Conservation (phyloP, 2,888 invertebrate genomes). For the Netelia inedita region DNA sequence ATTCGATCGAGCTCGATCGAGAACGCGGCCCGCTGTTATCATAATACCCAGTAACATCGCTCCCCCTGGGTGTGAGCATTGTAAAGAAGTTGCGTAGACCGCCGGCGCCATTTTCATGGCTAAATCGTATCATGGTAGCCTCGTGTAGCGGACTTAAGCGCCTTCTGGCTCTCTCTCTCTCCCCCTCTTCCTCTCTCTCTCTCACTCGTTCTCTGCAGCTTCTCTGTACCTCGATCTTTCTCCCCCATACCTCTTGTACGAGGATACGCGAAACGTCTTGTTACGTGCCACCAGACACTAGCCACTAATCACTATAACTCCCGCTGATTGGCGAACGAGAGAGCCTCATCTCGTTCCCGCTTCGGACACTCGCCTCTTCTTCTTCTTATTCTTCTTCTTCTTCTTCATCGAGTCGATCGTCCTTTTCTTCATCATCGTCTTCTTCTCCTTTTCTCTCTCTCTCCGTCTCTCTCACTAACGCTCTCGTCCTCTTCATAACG, state of each 20-base stretch:
- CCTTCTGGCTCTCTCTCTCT: slow-evolving; percentile 47
- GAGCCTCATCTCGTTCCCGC: slow-evolving; percentile 64
- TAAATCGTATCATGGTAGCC: slow-evolving; percentile 65
- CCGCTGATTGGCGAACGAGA: slow-evolving; percentile 68
- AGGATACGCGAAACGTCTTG: slow-evolving; percentile 61
- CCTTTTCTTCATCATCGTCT: slow-evolving; percentile 31
- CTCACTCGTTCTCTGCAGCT: neutral
- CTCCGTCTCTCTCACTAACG: slow-evolving; percentile 25
- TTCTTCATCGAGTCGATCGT: slow-evolving; percentile 35
- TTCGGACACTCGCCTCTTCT: slow-evolving; percentile 46
- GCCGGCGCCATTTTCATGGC: slow-evolving; percentile 68
- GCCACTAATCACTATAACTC: slow-evolving; percentile 71
- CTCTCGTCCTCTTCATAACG: neutral
- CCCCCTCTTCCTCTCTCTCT: too few relatives aligned
- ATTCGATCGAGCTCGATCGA: slow-evolving; percentile 26
- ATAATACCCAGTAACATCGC: slow-evolving; percentile 47
- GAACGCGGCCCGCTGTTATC: slow-evolving; percentile 56
- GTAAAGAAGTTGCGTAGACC: slow-evolving; percentile 51
- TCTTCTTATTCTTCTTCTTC: slow-evolving; percentile 16
- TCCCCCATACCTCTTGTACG: slow-evolving; percentile 44
- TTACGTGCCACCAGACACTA: slow-evolving; percentile 69
- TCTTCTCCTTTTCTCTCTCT: slow-evolving; percentile 32
- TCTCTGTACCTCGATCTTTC: slow-evolving; percentile 43
- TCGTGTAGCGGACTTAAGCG: slow-evolving; percentile 39
- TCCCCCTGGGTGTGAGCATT: slow-evolving; percentile 27